Base-by-base conservation (phyloP, 2,797 vertebrate species). In the Sebastes kiyomatsui region DNA sequence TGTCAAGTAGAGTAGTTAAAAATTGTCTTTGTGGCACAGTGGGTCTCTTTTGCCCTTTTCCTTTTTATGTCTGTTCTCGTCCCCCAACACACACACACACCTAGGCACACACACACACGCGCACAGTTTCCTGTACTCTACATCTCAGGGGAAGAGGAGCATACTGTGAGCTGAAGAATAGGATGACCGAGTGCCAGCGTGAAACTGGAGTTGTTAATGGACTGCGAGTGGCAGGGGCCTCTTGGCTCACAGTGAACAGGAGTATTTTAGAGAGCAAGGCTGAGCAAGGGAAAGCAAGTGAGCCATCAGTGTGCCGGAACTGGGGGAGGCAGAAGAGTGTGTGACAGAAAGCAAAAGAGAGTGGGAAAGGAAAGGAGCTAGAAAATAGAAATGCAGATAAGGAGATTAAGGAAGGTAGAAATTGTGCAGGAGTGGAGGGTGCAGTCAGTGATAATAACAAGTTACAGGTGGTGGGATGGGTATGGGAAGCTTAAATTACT, bases 201-300 rank as follows among this genome's bases (percentile, higher is more conserved):
- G 92, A 92, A 93, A 93, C 90, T 90, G 81, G 87, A 92, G 90
- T 91, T 86, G 72, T 87, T 91, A 92, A 92, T 93, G 83, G 85
- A 87, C 77, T 89, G 81, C 67, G 83, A 71, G 85, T 86, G 72
- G 67, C 75, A 80, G 87, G 80, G 88, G 82, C 82, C 83, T 74
- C 80, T 91, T 89, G 87, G 83, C 82, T 84, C 70, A 32, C 67
- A 70, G 20, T 88, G 83, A 88, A 86, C 52, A 1, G 52, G 67
- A 72, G 73, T 81, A 84, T 87, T 86, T 87, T 75, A 71, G 71
- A 81, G 77, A 79, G 75, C 10, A 69, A 67, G 61, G 72, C 64
- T 66, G 58, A 77, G 54, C 28, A 68, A 82, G n/a, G 64, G 30
- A 82, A 78, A 62, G 72, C 64, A 82, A 78, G 76, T 81, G 61